Evolutionary conservation across 1,140 invertebrate species (phyloP).

Genomic region (Leguminivora glycinivorella): DNA sequence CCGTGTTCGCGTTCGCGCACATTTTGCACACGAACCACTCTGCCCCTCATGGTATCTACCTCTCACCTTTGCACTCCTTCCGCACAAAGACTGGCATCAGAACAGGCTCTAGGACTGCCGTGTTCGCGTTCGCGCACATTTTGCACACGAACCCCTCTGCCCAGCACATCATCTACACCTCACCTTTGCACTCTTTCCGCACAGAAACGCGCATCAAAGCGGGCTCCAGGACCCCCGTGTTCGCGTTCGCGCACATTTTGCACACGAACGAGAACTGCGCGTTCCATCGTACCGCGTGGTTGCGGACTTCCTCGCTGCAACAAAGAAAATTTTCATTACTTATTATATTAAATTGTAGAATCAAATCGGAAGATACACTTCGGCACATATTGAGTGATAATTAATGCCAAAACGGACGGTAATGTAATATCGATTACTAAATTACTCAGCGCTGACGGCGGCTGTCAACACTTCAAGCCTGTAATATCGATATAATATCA

Average conservation of each 20-base stretch:
- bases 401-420: too few relatives aligned
- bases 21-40: slow-evolving; percentile 94
- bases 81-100: slow-evolving; percentile 94
- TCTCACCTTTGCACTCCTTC: slow-evolving; percentile 88
- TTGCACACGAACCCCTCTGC: slow-evolving; percentile 95
- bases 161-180: neutral
- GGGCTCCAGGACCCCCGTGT: slow-evolving; percentile 95
- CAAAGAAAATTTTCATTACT: slow-evolving; percentile 30
- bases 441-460: too few relatives aligned
- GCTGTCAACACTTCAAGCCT: too few relatives aligned
- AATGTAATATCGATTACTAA: too few relatives aligned
- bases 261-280: slow-evolving; percentile 94
- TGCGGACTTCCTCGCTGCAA: slow-evolving; percentile 93
- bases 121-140: slow-evolving; percentile 97
- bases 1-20: slow-evolving; percentile 96
- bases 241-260: slow-evolving; percentile 98
- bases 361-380: too few relatives aligned
- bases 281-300: slow-evolving; percentile 96
- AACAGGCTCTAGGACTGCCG: slow-evolving; percentile 95
- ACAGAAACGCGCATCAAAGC: slow-evolving; percentile 95
- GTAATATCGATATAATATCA: too few relatives aligned
- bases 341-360: too few relatives aligned
- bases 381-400: too few relatives aligned
- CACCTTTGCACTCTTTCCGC: slow-evolving; percentile 91
- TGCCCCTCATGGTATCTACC: neutral